Evolutionary conservation across 2,113 vertebrate genomes (phyloP).

Genomic region (Loxodonta africana): DNA sequence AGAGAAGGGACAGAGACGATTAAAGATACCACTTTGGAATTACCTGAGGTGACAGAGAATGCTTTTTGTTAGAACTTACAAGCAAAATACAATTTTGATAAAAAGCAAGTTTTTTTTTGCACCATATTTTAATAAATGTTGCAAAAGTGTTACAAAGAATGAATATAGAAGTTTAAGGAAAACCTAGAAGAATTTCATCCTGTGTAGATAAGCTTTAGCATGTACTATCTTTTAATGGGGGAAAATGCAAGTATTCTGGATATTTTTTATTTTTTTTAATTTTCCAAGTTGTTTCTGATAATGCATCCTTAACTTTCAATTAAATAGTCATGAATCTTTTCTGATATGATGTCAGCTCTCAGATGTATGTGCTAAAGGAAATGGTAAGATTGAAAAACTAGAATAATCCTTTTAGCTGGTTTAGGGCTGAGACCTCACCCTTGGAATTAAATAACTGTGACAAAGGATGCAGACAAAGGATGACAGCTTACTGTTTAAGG

Average conservation of each 20-base stretch:
- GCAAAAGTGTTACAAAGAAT: constrained; percentile 80
- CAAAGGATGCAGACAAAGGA: neutral
- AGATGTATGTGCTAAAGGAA: neutral
- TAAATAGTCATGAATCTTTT: constrained; percentile 45
- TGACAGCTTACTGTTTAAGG: neutral
- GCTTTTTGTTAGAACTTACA: constrained; percentile 81
- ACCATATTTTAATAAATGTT: constrained; percentile 77
- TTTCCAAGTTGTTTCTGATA: constrained; percentile 60
- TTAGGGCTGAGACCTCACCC: neutral
- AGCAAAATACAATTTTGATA: constrained; percentile 83
- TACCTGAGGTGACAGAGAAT: constrained; percentile 83
- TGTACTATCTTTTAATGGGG: constrained; percentile 52
- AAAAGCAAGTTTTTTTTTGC: constrained; percentile 79
- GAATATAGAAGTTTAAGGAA: constrained; percentile 68
- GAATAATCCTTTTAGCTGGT: constrained; percentile 10
- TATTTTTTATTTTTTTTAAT: constrained; percentile 63
- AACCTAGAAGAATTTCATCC: constrained; percentile 75
- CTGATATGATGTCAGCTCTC: constrained; percentile 40
- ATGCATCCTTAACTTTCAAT: constrained; percentile 30
- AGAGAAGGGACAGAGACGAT: constrained; percentile 70
- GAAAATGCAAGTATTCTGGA: constrained; percentile 47
- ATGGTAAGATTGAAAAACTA: constrained; percentile 37
- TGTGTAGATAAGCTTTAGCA: constrained; percentile 71
- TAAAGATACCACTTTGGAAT: constrained; percentile 74
- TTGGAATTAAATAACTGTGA: neutral